These are phyloP conservation scores for Neogale vison DNA, from an alignment of 2,113 vertebrate species.

Conservation along the genomic window DNA sequence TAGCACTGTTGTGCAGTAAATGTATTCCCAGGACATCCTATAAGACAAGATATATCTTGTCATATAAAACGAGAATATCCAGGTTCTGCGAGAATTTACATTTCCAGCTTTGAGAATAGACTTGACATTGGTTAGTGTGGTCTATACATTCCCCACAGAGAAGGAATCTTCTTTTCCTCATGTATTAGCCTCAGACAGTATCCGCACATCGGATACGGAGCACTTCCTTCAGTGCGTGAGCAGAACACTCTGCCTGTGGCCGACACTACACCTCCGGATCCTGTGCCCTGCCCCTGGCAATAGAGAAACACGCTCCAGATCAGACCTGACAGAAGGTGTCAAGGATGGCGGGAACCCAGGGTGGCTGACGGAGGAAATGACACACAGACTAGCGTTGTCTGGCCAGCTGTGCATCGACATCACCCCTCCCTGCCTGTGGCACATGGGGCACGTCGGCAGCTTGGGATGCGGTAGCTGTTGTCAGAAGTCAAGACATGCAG, in stretches of 20 bases:
- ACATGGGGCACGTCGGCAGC: not conserved
- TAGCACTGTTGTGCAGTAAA: not conserved
- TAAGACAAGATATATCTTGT: too few species aligned
- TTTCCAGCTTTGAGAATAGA: not conserved
- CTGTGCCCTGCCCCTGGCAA: not conserved
- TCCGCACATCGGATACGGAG: not conserved
- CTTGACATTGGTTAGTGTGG: fast-evolving
- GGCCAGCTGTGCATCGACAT: not conserved
- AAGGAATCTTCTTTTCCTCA: not conserved
- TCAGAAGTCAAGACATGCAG: not conserved
- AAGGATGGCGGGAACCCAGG: not conserved
- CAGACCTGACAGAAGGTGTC: not conserved
- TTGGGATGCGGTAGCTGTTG: not conserved
- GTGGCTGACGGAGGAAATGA: not conserved
- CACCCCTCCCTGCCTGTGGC: not conserved
- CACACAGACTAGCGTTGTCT: too few species aligned
- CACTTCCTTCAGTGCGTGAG: not conserved
- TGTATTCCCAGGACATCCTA: not conserved
- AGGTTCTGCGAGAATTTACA: not conserved
- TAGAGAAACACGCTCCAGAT: fast-evolving
- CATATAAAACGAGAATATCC: not conserved
- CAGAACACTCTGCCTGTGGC: not conserved
- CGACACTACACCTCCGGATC: not conserved
- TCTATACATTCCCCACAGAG: not conserved
- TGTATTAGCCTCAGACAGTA: not conserved